Evolutionary conservation across 30 jellyfish, hydroid and myxozoan genomes (phyloP).

Genomic region (Nemopilema nomurai): DNA sequence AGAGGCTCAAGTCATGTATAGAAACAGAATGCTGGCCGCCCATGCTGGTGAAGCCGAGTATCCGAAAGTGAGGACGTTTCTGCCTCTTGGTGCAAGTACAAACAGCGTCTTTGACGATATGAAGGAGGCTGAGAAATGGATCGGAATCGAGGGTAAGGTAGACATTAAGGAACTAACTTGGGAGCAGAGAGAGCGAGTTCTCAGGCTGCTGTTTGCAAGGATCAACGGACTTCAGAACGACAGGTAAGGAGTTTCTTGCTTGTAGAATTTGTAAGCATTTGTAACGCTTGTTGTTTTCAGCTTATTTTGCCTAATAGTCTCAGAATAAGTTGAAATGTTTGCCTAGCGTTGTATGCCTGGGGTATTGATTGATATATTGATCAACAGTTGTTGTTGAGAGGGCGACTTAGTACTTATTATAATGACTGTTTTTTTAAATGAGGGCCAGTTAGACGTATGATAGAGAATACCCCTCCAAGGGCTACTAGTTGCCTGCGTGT

Average conservation of each 20-base stretch:
- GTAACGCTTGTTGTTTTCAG: no score
- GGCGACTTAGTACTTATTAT: no score
- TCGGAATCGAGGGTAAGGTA: conserved; percentile 67
- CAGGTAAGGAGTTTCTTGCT: conserved; percentile 46
- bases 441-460: no score
- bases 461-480: no score
- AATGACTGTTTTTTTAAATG: no score
- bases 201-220: conserved; percentile 87
- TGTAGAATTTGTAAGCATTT: no score
- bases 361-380: no score
- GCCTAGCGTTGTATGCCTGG: no score
- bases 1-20: conserved; percentile 81
- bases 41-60: conserved; percentile 88
- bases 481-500: no score
- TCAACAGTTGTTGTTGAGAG: no score
- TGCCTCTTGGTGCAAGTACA: conserved; percentile 70
- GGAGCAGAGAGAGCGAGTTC: conserved; percentile 94
- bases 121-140: conserved; percentile 87
- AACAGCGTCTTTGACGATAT: conserved; percentile 82
- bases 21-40: conserved; percentile 84
- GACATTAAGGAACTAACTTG: conserved; percentile 84
- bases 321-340: no score
- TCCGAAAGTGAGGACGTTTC: conserved; percentile 85
- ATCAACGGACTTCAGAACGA: conserved; percentile 72
- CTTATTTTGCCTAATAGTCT: no score